Conservation (phyloP, 2,797 vertebrate species). For the Podarcis siculus region DNA sequence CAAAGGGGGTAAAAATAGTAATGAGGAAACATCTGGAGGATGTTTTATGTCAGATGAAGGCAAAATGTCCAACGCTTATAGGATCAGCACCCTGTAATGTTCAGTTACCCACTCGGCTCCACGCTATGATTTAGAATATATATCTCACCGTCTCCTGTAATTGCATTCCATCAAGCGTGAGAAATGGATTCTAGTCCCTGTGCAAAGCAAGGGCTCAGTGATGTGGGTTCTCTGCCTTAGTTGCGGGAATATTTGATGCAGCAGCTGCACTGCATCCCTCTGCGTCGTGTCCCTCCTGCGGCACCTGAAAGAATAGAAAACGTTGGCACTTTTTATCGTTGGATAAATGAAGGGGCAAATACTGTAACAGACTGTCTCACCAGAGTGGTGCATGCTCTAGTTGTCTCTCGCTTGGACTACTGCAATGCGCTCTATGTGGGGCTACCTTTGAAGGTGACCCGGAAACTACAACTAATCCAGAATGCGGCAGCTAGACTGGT, state of each 20-base stretch:
- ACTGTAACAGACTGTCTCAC: too few relatives aligned
- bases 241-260: too few relatives aligned
- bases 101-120: neutral
- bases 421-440: too few relatives aligned
- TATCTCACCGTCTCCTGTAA: neutral
- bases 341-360: too few relatives aligned
- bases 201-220: neutral
- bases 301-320: too few relatives aligned
- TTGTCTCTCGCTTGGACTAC: too few relatives aligned
- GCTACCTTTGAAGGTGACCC: too few relatives aligned
- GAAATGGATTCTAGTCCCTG: rapidly evolving
- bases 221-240: neutral
- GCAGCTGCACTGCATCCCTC: neutral
- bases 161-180: neutral
- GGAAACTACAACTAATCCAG: too few relatives aligned
- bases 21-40: neutral
- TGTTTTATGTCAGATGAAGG: constrained; percentile 35
- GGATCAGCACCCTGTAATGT: constrained; percentile 44
- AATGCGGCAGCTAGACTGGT: too few relatives aligned
- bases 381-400: too few relatives aligned
- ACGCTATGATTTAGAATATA: constrained; percentile 3
- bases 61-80: rapidly evolving
- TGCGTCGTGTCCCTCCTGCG: too few relatives aligned
- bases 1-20: neutral
- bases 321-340: too few relatives aligned